Evolutionary conservation across 2,797 vertebrate genomes (phyloP), one percentile per base, ranked within the genome.

Genomic region (Microhierax caerulescens): DNA sequence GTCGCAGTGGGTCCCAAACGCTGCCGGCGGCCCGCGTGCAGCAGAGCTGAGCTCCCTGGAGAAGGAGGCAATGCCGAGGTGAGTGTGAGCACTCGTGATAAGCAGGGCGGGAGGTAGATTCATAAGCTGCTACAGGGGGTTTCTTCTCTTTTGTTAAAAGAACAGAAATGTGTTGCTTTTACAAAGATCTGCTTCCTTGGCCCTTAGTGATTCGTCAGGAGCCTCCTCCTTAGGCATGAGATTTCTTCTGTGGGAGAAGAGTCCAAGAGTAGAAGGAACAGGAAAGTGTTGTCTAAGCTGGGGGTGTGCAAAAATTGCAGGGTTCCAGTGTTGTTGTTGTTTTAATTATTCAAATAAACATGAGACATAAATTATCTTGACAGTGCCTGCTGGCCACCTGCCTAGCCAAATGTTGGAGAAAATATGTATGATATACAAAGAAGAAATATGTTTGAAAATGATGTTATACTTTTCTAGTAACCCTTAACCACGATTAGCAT

Each of bases 301-400:
- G 51, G 51, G 22, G 19, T 53, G 77, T 64, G 86, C 70, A 92
- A 82, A 92, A 80, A 65, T 94, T 91, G 74, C 93, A 89, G 92
- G 93, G 88, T 89, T 96, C 93, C 90, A 87, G 67, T 93, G 74
- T 64, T 96, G 84, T 93, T 96, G 96, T 92, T 96, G 73, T 87
- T 96, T 97, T 94, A 94, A 95, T 97, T 97, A 96, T 89, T 94
- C 90, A 95, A 94, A 96, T 96, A 97, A 96, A 89, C 83, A 97
- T 93, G 86, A 94, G 83, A 97, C 94, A 95, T 96, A 97, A 97
- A 97, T 97, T 95, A 97, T 94, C 93, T 95, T 97, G 97, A 95
- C 94, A 96, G 96, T 95, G 95, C 94, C 95, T 97, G 92, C 95
- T 97, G 95, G 93, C 94, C 95, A 96, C 95, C 94, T 96, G 96